Conservation (phyloP, 2,888 invertebrate species). For the Ophion ventricosus region DNA sequence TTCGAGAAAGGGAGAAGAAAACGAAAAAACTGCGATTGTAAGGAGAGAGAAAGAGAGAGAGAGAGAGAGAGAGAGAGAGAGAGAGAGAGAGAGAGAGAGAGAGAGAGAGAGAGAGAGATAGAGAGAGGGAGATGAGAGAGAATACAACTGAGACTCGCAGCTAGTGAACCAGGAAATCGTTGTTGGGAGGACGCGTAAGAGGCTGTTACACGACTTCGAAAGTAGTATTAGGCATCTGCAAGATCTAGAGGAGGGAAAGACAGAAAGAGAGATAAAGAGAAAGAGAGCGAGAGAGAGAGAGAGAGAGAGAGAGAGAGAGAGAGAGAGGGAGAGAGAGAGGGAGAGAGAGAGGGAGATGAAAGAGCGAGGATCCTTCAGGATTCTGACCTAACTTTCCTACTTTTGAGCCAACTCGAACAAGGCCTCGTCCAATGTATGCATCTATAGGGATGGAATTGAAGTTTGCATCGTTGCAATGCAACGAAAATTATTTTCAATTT, state of each 20-base stretch:
- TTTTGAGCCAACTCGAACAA: constrained; percentile 10
- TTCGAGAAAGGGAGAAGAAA: constrained; percentile 65
- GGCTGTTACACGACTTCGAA: constrained; percentile 57
- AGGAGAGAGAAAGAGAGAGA: background rate
- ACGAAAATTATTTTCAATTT: no score
- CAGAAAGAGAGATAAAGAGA: background rate
- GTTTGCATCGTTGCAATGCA: no score
- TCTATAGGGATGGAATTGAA: no score
- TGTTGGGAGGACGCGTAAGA: constrained; percentile 59
- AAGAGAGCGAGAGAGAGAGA: background rate
- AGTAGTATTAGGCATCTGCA: constrained; percentile 46
- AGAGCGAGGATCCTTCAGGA: background rate
- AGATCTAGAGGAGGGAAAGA: constrained; percentile 16
- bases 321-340: no score
- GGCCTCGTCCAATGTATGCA: background rate
- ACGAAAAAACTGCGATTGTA: constrained; percentile 42
- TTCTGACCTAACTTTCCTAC: constrained; percentile 27
- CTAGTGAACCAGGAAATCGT: constrained; percentile 62
- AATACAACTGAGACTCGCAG: constrained; percentile 46
- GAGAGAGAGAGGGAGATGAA: no score
- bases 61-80: constrained; percentile 35
- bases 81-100: constrained; percentile 38
- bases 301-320: background rate
- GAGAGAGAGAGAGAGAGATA: constrained; percentile 47
- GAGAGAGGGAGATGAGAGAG: constrained; percentile 42